phyloP scores from a whole-genome alignment of 2,797 vertebrate genomes.

The Acipenser ruthenus region DNA sequence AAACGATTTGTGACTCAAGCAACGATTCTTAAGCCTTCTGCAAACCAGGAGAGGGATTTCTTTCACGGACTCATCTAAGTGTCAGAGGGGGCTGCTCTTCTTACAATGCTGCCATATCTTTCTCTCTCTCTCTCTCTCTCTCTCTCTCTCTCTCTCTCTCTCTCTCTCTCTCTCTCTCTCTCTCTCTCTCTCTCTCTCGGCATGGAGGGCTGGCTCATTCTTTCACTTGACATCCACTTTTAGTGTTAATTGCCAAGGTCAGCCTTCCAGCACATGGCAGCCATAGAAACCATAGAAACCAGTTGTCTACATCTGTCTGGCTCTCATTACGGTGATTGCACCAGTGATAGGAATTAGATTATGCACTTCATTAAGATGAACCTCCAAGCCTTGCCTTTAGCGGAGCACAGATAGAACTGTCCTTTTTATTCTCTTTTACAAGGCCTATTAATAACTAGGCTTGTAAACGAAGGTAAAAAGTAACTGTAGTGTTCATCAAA shows the following conservation, averaged over 20 bases:
- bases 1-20: too few relatives aligned
- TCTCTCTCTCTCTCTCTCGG: slow-evolving; percentile 5
- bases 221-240: slow-evolving; percentile 15
- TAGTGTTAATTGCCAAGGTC: slow-evolving; percentile 34
- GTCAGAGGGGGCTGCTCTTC: not conserved
- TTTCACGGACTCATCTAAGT: too few relatives aligned
- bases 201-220: not conserved
- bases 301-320: slow-evolving; percentile 19
- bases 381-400: slow-evolving; percentile 9
- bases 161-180: not conserved
- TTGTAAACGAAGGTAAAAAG: not conserved
- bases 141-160: not conserved
- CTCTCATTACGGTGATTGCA: slow-evolving; percentile 19
- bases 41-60: too few relatives aligned
- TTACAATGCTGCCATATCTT: not conserved
- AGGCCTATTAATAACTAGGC: slow-evolving; percentile 7
- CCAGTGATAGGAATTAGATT: slow-evolving; percentile 8
- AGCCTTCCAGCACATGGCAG: slow-evolving; percentile 23
- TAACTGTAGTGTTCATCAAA: not conserved
- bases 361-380: slow-evolving; percentile 5
- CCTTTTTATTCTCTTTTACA: not conserved
- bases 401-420: slow-evolving; percentile 1
- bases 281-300: slow-evolving; percentile 35
- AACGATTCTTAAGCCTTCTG: too few relatives aligned
- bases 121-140: not conserved